Base-by-base conservation (phyloP, 2,888 invertebrate species). In the Morpho helenor region DNA sequence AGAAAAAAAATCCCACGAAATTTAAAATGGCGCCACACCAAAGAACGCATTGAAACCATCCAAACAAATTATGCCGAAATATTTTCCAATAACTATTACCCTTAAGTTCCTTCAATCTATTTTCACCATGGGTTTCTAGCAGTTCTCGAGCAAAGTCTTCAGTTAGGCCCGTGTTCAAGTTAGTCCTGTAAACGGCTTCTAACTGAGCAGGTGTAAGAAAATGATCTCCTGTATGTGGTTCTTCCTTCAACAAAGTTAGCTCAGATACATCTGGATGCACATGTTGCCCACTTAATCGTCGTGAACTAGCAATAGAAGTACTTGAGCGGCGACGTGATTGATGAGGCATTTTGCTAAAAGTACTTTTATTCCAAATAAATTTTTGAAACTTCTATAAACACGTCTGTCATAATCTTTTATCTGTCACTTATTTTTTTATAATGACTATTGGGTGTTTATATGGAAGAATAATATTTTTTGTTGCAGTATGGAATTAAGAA, bases 41-140 rank as follows among this genome's bases (percentile, higher is more conserved):
- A 22, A 95, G 87, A 39, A 95, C 88, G 62, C 93, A 82, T 52
- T 94, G 92, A 75, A 95, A 95, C 75, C 95, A 95, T 42, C 94
- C 94, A 76, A 94, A 95, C 46, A 95, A 77, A 71, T 94, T 93
- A 64, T 91, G 91, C 8, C 91, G 84, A 68, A 95, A 93, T 69
- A 94, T 91, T 63, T 92, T 77, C 91, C 93, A 93, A 71, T 92
- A 92, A 52, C 94, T 93, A 43, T 91, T 93, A 8, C 92, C 91
- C 55, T 84, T 80, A 3, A 93, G 91, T 61, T 94, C 92, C 23
- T 91, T 91, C 8, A 95, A 79, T 16, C 87, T 81, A 74, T 95
- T 95, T 0, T 92, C 93, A 0, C 94, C 94, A 67, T 93, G 82
- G 44, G 82, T 77, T 16, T 79, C 84, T 3, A 93, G 78, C 5